These are phyloP conservation scores for Chaenodraco wilsoni DNA, from an alignment of 2,797 vertebrate species.

Conservation along the genomic window DNA sequence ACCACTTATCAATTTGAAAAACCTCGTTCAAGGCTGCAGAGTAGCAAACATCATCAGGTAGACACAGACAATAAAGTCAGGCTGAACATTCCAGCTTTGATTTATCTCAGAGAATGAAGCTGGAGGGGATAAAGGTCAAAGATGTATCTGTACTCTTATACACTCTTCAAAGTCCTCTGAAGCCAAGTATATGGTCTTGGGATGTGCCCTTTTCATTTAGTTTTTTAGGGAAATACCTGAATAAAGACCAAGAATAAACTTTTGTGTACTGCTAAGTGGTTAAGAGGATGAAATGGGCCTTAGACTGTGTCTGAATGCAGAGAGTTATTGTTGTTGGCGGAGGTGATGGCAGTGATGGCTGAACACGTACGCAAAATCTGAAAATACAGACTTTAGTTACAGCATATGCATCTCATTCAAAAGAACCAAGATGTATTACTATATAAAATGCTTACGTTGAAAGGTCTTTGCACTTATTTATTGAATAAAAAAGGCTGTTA, in stretches of 20 bases:
- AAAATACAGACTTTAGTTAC: conserved; percentile 10
- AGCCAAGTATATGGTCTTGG: conserved; percentile 28
- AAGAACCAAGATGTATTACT: conserved; percentile 8
- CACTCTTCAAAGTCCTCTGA: conserved; percentile 10
- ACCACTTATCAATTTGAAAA: conserved; percentile 22
- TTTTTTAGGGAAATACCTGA: conserved; percentile 50
- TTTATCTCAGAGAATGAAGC: conserved; percentile 54
- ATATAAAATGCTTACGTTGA: neutral
- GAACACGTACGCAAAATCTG: conserved; percentile 31
- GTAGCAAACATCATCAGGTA: conserved; percentile 48
- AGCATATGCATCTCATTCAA: conserved; percentile 5
- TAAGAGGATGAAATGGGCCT: conserved; percentile 43
- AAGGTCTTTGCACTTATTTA: conserved; percentile 7
- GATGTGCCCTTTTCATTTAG: conserved; percentile 43
- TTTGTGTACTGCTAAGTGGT: conserved; percentile 16
- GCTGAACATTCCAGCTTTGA: conserved; percentile 67
- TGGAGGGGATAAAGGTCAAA: conserved; percentile 9
- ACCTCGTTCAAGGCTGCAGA: conserved; percentile 31
- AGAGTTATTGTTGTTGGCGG: conserved; percentile 47
- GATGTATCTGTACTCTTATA: conserved; percentile 44
- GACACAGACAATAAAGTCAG: conserved; percentile 43
- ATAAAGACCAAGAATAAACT: conserved; percentile 26
- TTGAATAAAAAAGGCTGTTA: conserved; percentile 28
- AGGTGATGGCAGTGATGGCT: conserved; percentile 13
- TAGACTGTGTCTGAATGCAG: conserved; percentile 27